phyloP scores from a whole-genome alignment of 1,140 invertebrate genomes.

The Zaprionus kolodkinae region DNA sequence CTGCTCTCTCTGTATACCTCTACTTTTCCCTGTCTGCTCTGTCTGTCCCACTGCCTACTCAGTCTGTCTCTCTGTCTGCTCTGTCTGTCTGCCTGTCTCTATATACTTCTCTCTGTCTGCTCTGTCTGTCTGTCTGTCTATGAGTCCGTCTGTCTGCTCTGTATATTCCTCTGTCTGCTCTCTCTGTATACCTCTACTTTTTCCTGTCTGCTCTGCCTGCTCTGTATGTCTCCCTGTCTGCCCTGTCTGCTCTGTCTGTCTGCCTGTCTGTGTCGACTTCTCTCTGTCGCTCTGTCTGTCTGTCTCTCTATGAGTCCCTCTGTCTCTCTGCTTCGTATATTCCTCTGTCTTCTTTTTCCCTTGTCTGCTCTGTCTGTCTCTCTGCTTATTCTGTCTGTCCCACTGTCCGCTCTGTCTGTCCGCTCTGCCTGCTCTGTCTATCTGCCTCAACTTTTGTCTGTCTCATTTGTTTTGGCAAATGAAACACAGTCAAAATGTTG shows the following conservation, averaged over 20 bases:
- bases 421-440: slow-evolving; percentile 7
- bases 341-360: too few species aligned
- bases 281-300: too few species aligned
- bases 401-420: not conserved
- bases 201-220: too few species aligned
- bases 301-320: too few species aligned
- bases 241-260: too few species aligned
- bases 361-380: slow-evolving; percentile 14
- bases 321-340: too few species aligned
- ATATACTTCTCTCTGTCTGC: not conserved
- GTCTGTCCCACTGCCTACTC: not conserved
- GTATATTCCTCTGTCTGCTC: too few species aligned
- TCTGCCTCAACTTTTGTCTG: not conserved
- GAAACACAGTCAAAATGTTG: slow-evolving; percentile 58
- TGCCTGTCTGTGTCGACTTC: too few species aligned
- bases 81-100: not conserved
- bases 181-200: too few species aligned
- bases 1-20: not conserved
- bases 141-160: too few species aligned
- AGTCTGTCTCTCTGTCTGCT: too few species aligned
- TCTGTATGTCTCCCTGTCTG: too few species aligned
- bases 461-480: slow-evolving; percentile 55
- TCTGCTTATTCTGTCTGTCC: not conserved
- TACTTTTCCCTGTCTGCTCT: slow-evolving; percentile 25
- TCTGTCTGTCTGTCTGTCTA: not conserved